Percentiles rank a stretch among this genome's conserved stretches.
These are phyloP conservation scores for Tetragnatha montana DNA, from an alignment of 2,888 invertebrate genomes.

Conservation along the genomic window DNA sequence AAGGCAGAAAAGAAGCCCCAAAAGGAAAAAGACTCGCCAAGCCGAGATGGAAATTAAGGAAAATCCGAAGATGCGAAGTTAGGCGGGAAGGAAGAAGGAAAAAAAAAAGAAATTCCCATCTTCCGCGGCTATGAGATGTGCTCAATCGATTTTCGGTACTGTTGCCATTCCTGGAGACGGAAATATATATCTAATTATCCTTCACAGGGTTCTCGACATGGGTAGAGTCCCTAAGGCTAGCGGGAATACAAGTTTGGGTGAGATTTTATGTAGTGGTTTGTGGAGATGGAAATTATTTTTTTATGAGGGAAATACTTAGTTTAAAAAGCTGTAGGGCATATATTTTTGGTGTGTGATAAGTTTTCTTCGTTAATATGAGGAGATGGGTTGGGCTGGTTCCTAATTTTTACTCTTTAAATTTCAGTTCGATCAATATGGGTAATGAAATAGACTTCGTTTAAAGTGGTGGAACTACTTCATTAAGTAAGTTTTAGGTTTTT, in stretches of 20 bases:
- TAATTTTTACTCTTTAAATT: neutral
- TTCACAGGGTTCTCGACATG: slow-evolving; percentile 43
- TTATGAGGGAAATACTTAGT: slow-evolving; percentile 50
- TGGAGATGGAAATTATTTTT: slow-evolving; percentile 44
- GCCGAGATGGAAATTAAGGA: slow-evolving; percentile 32
- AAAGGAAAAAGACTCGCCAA: slow-evolving; percentile 23
- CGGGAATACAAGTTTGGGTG: slow-evolving; percentile 17
- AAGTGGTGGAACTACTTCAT: neutral
- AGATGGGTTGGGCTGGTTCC: neutral
- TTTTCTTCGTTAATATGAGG: neutral
- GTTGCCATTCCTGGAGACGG: slow-evolving; percentile 57
- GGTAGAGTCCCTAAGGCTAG: slow-evolving; percentile 42
- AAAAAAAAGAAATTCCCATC: slow-evolving; percentile 15
- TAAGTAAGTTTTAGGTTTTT: too few species aligned
- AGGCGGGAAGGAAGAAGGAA: neutral
- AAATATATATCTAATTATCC: slow-evolving; percentile 62
- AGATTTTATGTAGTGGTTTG: slow-evolving; percentile 34
- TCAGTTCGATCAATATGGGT: neutral
- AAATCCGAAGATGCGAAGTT: neutral
- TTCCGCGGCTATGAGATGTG: slow-evolving; percentile 30
- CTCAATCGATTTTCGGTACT: slow-evolving; percentile 50
- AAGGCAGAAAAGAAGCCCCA: slow-evolving; percentile 37
- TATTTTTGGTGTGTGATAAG: slow-evolving; percentile 8
- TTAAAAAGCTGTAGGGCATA: slow-evolving; percentile 40
- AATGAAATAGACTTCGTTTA: neutral